These are phyloP conservation scores for Isurus oxyrinchus DNA, from an alignment of 2,113 vertebrate species.

Conservation along the genomic window DNA sequence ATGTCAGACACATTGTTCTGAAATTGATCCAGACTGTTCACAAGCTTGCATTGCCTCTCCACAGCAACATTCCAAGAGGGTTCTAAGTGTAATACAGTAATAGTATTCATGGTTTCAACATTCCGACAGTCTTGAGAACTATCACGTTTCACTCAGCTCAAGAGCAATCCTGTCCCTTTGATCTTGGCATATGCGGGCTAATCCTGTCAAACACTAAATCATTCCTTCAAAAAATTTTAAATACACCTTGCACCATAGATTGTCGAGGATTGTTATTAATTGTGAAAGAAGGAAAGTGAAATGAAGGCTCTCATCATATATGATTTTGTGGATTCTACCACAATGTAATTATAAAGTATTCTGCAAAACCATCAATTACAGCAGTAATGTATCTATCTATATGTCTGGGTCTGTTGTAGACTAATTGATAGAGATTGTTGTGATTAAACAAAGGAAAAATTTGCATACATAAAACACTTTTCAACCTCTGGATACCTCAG, in stretches of 20 bases:
- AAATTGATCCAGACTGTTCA: not conserved
- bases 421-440: not conserved
- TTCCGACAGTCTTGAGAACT: slow-evolving; percentile 8
- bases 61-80: not conserved
- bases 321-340: not conserved
- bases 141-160: not conserved
- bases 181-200: not conserved
- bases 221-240: not conserved
- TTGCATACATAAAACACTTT: not conserved
- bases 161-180: not conserved
- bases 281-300: not conserved
- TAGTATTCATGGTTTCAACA: not conserved
- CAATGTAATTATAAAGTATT: not conserved
- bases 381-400: not conserved
- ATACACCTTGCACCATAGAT: not conserved
- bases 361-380: not conserved
- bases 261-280: not conserved
- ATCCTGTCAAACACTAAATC: not conserved
- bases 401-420: not conserved
- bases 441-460: not conserved
- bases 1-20: not conserved
- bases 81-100: not conserved
- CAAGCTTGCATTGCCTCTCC: not conserved
- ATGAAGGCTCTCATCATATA: not conserved
- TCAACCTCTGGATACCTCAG: not conserved